Conservation (phyloP, 2,113 vertebrate genomes). For the Erinaceus europaeus region DNA sequence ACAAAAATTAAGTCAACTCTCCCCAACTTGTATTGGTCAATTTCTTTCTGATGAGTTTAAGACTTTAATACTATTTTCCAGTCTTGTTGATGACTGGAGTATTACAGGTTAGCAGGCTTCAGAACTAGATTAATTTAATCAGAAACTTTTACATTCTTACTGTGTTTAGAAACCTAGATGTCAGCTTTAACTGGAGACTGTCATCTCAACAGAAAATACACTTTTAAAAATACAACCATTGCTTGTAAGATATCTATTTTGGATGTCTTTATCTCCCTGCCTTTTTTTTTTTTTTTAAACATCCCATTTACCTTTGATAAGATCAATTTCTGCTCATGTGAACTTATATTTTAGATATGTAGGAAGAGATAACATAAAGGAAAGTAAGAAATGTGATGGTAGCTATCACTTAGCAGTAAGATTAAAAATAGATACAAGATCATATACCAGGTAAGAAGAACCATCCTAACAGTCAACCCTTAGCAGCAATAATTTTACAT, state of each 20-base stretch:
- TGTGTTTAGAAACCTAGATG: constrained; percentile 58
- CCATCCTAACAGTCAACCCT: constrained; percentile 32
- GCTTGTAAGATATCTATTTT: constrained; percentile 58
- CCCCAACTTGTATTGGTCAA: constrained; percentile 62
- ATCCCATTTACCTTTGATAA: constrained; percentile 78
- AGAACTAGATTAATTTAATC: constrained; percentile 34
- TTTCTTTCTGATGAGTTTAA: constrained; percentile 66
- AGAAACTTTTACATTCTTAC: constrained; percentile 59
- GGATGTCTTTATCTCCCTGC: constrained; percentile 12
- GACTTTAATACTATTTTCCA: constrained; percentile 60
- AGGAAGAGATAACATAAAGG: constrained; percentile 79
- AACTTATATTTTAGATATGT: constrained; percentile 75
- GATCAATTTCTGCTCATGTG: constrained; percentile 74
- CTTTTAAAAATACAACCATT: constrained; percentile 59
- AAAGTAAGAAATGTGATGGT: constrained; percentile 70
- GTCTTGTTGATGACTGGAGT: not conserved
- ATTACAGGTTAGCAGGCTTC: constrained; percentile 57
- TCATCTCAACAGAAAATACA: constrained; percentile 70
- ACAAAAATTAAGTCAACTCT: constrained; percentile 72
- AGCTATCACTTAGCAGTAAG: constrained; percentile 77
- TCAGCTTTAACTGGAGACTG: constrained; percentile 74
- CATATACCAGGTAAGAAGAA: constrained; percentile 72
- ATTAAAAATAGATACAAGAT: constrained; percentile 75
- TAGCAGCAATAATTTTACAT: constrained; percentile 52
- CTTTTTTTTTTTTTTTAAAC: constrained; percentile 52